These are phyloP conservation scores for Nemapogon koenigi DNA, from an alignment of 2,888 invertebrate species.

Conservation along the genomic window DNA sequence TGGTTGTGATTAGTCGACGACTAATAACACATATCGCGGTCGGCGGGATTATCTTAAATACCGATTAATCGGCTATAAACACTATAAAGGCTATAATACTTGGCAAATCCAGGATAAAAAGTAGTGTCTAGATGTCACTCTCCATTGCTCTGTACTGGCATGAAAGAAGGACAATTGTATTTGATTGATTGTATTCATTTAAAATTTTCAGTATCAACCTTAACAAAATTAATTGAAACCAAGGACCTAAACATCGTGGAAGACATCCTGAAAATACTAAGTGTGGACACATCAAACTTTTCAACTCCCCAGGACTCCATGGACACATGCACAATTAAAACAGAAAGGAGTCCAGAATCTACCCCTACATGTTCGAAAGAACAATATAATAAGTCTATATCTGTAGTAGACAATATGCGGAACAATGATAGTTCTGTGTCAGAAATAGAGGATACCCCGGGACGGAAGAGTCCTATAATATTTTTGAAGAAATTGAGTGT, in stretches of 20 bases:
- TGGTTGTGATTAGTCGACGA: too few relatives aligned
- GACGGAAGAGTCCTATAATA: constrained; percentile 45
- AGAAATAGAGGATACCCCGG: constrained; percentile 46
- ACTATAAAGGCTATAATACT: too few relatives aligned
- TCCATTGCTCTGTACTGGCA: too few relatives aligned
- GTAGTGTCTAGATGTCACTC: too few relatives aligned
- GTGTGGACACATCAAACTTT: constrained; percentile 22
- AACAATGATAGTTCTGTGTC: constrained; percentile 35
- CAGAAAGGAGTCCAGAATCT: constrained; percentile 17
- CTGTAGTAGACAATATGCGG: constrained; percentile 19
- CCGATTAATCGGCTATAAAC: too few relatives aligned
- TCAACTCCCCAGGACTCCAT: constrained; percentile 17
- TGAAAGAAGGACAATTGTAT: too few relatives aligned
- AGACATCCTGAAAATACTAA: constrained; percentile 36
- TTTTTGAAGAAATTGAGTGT: constrained; percentile 29
- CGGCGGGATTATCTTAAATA: too few relatives aligned
- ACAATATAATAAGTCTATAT: too few relatives aligned
- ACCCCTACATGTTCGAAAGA: too few relatives aligned
- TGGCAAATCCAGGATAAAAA: too few relatives aligned
- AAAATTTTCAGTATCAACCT: constrained; percentile 26
- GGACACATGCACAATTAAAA: constrained; percentile 11
- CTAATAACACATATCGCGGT: too few relatives aligned
- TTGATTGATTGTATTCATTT: too few relatives aligned
- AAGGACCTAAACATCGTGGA: constrained; percentile 33
- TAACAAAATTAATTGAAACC: constrained; percentile 36